Percentiles rank a stretch among this genome's conserved stretches.
phyloP scores from a whole-genome alignment of 2,113 vertebrate genomes.

The Oryzias melastigma region DNA sequence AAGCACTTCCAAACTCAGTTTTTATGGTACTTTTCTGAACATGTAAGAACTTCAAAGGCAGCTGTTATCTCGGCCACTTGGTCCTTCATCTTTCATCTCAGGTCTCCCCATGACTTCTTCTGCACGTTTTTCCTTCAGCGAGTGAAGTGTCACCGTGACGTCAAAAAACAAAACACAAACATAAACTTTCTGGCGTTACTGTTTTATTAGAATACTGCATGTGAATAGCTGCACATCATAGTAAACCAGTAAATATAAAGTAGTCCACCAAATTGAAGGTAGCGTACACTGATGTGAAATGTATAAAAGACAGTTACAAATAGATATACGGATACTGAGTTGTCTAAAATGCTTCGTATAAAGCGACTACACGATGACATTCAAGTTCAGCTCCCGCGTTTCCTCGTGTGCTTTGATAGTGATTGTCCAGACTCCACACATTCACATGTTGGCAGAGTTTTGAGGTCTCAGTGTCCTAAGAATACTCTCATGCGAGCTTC shows the following conservation, averaged over 20 bases:
- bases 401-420: slow-evolving; percentile 57
- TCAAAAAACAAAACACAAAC: slow-evolving; percentile 12
- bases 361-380: slow-evolving; percentile 66
- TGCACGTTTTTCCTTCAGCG: slow-evolving; percentile 23
- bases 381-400: slow-evolving; percentile 39
- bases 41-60: slow-evolving; percentile 32
- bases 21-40: slow-evolving; percentile 34
- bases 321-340: slow-evolving; percentile 62
- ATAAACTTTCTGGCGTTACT: slow-evolving; percentile 36
- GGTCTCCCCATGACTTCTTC: slow-evolving; percentile 14
- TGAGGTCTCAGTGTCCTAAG: slow-evolving; percentile 56
- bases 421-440: slow-evolving; percentile 71
- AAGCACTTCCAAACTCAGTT: not conserved
- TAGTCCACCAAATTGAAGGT: slow-evolving; percentile 66
- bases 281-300: slow-evolving; percentile 70
- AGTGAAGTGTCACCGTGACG: slow-evolving; percentile 10
- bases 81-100: not conserved
- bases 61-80: slow-evolving; percentile 40
- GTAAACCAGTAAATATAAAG: slow-evolving; percentile 71
- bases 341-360: slow-evolving; percentile 56
- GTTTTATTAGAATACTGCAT: slow-evolving; percentile 80
- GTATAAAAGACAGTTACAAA: slow-evolving; percentile 79
- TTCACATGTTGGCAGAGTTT: slow-evolving; percentile 58
- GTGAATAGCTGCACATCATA: slow-evolving; percentile 69
- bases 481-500: slow-evolving; percentile 31